Evolutionary conservation across 2,797 vertebrate species (phyloP).

Genomic region (Sarcoramphus papa): DNA sequence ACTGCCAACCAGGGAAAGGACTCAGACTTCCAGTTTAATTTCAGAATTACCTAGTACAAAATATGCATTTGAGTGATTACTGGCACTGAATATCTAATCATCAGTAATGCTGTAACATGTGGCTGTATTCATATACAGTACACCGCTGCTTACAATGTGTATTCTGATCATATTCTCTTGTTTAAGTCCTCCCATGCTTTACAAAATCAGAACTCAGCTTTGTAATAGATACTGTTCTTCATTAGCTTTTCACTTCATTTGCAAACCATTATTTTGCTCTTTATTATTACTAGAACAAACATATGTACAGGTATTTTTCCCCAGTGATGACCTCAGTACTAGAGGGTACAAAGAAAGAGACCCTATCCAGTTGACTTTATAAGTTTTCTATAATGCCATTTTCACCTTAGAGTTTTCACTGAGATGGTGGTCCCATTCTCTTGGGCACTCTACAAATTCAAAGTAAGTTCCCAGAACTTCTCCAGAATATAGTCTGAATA

Average conservation of each 20-base stretch:
- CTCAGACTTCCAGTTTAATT: not conserved
- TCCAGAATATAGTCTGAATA: not conserved
- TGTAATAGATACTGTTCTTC: not conserved
- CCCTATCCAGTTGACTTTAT: not conserved
- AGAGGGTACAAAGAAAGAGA: not conserved
- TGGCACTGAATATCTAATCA: not conserved
- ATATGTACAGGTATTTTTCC: not conserved
- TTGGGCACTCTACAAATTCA: not conserved
- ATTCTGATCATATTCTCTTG: not conserved
- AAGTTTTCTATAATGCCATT: not conserved
- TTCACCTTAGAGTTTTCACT: not conserved
- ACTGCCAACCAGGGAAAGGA: not conserved
- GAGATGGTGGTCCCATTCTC: not conserved
- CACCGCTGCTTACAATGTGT: not conserved
- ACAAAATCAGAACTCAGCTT: not conserved
- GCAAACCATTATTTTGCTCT: not conserved
- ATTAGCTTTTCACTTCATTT: not conserved
- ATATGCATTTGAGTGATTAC: not conserved
- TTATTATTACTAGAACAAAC: not conserved
- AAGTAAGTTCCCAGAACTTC: not conserved
- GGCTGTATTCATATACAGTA: not conserved
- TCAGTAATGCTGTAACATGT: not conserved
- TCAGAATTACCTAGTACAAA: not conserved
- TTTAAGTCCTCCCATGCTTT: not conserved
- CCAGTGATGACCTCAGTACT: not conserved